These are phyloP conservation scores for Congeria kusceri DNA, from an alignment of 2,888 invertebrate genomes.

Conservation along the genomic window DNA sequence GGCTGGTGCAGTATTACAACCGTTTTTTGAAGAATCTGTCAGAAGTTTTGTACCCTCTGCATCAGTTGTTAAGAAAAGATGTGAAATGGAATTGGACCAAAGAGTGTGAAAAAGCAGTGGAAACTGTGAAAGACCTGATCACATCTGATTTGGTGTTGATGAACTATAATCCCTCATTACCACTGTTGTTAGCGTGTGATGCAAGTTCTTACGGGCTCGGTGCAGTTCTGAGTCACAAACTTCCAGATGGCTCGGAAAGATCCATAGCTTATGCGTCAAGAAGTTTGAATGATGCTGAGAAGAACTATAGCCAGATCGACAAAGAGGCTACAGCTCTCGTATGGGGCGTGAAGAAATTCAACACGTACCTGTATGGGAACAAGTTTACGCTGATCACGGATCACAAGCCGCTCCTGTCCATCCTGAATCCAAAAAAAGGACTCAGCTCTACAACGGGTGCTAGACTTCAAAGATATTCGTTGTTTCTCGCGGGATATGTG, in stretches of 20 bases:
- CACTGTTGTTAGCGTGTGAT: conserved; percentile 82
- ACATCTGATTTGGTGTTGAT: conserved; percentile 68
- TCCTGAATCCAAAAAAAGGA: conserved; percentile 58
- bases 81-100: conserved; percentile 36
- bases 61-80: conserved; percentile 31
- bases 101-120: conserved; percentile 40
- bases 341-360: conserved; percentile 84
- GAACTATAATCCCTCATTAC: conserved; percentile 78
- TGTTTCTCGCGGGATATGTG: conserved; percentile 26
- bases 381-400: conserved; percentile 80
- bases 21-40: conserved; percentile 42
- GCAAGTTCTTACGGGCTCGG: conserved; percentile 82
- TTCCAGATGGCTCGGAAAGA: conserved; percentile 40
- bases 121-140: conserved; percentile 67
- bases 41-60: conserved; percentile 30
- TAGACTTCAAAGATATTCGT: conserved; percentile 47
- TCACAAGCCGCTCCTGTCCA: conserved; percentile 59
- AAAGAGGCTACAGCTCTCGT: conserved; percentile 84
- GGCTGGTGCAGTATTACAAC: conserved; percentile 46
- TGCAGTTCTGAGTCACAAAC: conserved; percentile 73
- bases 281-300: conserved; percentile 84
- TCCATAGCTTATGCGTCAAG: conserved; percentile 81
- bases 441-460: conserved; percentile 53
- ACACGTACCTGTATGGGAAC: conserved; percentile 83
- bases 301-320: conserved; percentile 83